These are phyloP conservation scores for Alauda arvensis DNA, from an alignment of 2,797 vertebrate genomes.

Conservation along the genomic window DNA sequence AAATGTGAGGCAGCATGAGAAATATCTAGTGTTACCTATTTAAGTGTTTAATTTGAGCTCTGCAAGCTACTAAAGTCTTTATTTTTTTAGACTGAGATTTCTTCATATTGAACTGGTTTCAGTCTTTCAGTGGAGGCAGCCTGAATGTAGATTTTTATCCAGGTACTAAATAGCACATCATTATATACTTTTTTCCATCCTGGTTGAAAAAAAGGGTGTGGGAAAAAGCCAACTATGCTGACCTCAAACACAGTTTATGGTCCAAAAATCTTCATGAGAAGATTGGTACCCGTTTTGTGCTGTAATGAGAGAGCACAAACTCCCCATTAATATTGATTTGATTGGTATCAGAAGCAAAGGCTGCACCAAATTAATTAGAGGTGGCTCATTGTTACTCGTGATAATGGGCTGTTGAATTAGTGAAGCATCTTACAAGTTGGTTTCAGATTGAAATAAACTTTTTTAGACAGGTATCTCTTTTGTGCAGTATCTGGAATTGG, in stretches of 20 bases:
- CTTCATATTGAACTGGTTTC: conserved; percentile 41
- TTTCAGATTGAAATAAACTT: conserved; percentile 42
- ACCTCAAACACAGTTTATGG: conserved; percentile 24
- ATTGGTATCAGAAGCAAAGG: conserved; percentile 49
- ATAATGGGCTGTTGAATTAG: conserved; percentile 44
- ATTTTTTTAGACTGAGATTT: conserved; percentile 59
- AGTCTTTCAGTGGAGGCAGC: conserved; percentile 1
- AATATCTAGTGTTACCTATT: conserved; percentile 58
- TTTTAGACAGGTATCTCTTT: conserved; percentile 51
- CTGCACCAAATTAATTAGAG: conserved; percentile 53
- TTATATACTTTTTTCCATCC: conserved; percentile 45
- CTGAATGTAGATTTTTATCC: conserved; percentile 48
- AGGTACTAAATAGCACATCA: conserved; percentile 51
- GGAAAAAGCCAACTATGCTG: conserved; percentile 27
- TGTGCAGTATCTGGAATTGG: conserved; percentile 42
- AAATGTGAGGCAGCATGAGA: conserved; percentile 62
- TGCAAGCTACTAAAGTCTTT: conserved; percentile 54
- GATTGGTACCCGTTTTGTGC: conserved; percentile 17
- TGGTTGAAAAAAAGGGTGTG: conserved; percentile 23
- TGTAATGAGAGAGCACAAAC: not conserved
- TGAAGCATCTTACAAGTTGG: conserved; percentile 10
- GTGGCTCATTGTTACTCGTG: conserved; percentile 22
- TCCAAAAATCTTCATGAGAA: conserved; percentile 42
- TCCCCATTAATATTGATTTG: conserved; percentile 48
- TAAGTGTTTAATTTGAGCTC: conserved; percentile 66